Evolutionary conservation across 23 tunicate genomes (phyloP).

Genomic region (Halocynthia roretzi): DNA sequence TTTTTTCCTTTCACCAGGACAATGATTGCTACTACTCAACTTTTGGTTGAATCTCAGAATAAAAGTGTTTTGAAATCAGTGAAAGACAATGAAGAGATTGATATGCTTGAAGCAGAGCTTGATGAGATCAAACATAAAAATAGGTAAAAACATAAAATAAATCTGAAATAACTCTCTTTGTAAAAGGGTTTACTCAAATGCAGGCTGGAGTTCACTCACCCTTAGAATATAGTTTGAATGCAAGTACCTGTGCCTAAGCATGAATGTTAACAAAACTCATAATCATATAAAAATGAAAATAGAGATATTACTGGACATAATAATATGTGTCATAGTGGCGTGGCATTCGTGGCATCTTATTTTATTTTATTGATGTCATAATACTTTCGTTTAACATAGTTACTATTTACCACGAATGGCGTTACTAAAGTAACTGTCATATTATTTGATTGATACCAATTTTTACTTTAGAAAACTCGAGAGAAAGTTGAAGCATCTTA

Average conservation of each 20-base stretch:
- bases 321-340: too few species aligned
- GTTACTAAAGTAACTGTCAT: too few species aligned
- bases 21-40: conserved; percentile 11
- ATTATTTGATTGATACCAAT: too few species aligned
- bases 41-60: not conserved
- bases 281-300: too few species aligned
- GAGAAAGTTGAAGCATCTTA: too few species aligned
- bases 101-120: not conserved
- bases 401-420: too few species aligned
- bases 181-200: not conserved
- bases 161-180: not conserved
- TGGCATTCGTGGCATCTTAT: too few species aligned
- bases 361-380: too few species aligned
- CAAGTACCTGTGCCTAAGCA: not conserved
- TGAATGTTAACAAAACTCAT: too few species aligned
- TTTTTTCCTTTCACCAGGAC: not conserved
- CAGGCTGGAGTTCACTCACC: not conserved
- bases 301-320: too few species aligned
- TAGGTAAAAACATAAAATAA: not conserved
- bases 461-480: too few species aligned
- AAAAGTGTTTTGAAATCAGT: not conserved
- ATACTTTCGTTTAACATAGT: too few species aligned
- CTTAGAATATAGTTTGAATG: not conserved
- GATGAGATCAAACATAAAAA: conserved; percentile 10
- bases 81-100: not conserved